Conservation (phyloP, 2,113 vertebrate genomes). For the Ceyx margarethae region DNA sequence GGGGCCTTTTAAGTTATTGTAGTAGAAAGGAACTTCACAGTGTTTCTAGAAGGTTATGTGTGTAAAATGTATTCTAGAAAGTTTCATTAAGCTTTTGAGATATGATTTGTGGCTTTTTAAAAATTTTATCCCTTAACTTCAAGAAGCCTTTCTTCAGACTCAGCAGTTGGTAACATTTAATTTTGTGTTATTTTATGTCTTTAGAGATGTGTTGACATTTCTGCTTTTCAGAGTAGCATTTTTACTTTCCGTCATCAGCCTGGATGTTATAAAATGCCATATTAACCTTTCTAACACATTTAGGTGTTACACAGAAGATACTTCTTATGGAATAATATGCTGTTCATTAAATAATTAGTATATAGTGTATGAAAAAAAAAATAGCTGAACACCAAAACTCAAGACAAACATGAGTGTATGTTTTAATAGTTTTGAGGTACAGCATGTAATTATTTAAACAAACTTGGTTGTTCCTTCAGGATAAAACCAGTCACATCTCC, state of each 20-base stretch:
- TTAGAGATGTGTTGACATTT: slow-evolving; percentile 76
- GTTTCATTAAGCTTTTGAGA: slow-evolving; percentile 15
- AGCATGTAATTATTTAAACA: slow-evolving; percentile 19
- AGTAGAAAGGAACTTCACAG: background rate
- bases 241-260: slow-evolving; percentile 53
- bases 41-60: background rate
- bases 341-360: slow-evolving; percentile 55
- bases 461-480: background rate
- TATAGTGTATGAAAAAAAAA: slow-evolving; percentile 24
- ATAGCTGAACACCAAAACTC: background rate
- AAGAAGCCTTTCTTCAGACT: slow-evolving; percentile 18
- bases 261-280: slow-evolving; percentile 56
- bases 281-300: slow-evolving; percentile 70
- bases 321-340: slow-evolving; percentile 24
- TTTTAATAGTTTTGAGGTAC: slow-evolving; percentile 17
- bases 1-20: background rate
- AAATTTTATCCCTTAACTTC: slow-evolving; percentile 37
- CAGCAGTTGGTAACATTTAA: slow-evolving; percentile 76
- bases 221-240: slow-evolving; percentile 60
- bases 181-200: slow-evolving; percentile 71
- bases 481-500: background rate
- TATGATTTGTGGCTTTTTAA: background rate
- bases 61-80: background rate
- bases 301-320: slow-evolving; percentile 48
- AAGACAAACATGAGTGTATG: slow-evolving; percentile 2